These are phyloP conservation scores for Martes martes DNA, from an alignment of 2,113 vertebrate species.

Conservation along the genomic window DNA sequence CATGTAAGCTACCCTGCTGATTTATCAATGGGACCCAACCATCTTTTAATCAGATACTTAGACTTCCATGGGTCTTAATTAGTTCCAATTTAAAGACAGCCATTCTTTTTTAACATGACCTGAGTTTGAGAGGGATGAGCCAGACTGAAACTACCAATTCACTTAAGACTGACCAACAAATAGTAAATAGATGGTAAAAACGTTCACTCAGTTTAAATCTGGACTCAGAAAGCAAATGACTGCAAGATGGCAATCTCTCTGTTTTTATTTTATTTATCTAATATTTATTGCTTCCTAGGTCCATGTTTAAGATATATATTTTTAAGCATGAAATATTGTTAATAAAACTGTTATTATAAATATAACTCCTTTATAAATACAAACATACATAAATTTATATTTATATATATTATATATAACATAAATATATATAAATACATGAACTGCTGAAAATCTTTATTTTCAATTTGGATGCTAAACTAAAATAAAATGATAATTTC, in stretches of 20 bases:
- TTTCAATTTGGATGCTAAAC: neutral
- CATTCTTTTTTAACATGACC: neutral
- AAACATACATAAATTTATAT: neutral
- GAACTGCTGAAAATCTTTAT: neutral
- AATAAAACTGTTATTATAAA: neutral
- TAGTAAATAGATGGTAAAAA: constrained; percentile 52
- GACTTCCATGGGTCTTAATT: neutral
- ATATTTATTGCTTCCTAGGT: neutral
- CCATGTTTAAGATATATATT: neutral
- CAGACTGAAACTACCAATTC: neutral
- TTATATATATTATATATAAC: neutral
- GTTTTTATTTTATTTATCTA: neutral
- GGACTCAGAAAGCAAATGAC: constrained; percentile 66
- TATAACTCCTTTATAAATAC: neutral
- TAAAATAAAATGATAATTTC: neutral
- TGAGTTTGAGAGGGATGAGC: neutral
- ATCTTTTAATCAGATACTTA: neutral
- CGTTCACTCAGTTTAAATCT: constrained; percentile 50
- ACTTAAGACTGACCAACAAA: constrained; percentile 18
- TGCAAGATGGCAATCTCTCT: neutral
- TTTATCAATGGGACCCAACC: neutral
- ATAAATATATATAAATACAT: neutral
- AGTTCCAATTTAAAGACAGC: constrained; percentile 22
- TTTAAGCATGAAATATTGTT: neutral
- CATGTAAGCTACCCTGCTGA: neutral